A percentile compares a stretch with the other conserved stretches of the same genome.
Evolutionary conservation across 2,888 invertebrate species (phyloP).

Genomic region (Napeogenes inachia): DNA sequence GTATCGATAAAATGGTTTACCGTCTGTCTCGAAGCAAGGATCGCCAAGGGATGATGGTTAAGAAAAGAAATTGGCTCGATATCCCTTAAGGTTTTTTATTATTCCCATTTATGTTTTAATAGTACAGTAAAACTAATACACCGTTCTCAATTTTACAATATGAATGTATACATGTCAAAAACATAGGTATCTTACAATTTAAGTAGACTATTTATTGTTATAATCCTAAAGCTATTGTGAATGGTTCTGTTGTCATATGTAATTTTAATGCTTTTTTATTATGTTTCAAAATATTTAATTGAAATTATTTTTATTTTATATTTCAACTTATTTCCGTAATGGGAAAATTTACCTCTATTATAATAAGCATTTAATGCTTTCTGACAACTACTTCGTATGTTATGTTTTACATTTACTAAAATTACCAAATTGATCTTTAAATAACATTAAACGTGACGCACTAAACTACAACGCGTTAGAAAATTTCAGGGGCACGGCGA

Average conservation of each 20-base stretch:
- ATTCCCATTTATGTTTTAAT: slow-evolving; percentile 74
- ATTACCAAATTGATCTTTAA: slow-evolving; percentile 64
- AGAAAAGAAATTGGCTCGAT: slow-evolving; percentile 64
- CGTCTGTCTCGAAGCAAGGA: slow-evolving; percentile 72
- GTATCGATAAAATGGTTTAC: slow-evolving; percentile 76
- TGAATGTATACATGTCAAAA: slow-evolving; percentile 76
- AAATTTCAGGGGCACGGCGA: slow-evolving; percentile 63
- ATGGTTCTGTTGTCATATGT: slow-evolving; percentile 66
- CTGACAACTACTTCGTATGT: slow-evolving; percentile 64
- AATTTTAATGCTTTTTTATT: slow-evolving; percentile 53
- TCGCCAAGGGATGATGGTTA: slow-evolving; percentile 67
- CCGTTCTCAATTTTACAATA: slow-evolving; percentile 67
- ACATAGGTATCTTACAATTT: slow-evolving; percentile 73
- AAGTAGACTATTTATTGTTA: slow-evolving; percentile 72
- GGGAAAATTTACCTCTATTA: slow-evolving; percentile 58
- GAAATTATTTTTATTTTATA: slow-evolving; percentile 32
- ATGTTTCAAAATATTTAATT: slow-evolving; percentile 38
- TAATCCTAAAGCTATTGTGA: slow-evolving; percentile 71
- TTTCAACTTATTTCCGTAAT: slow-evolving; percentile 35
- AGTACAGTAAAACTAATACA: slow-evolving; percentile 72
- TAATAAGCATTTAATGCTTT: slow-evolving; percentile 65
- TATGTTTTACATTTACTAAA: slow-evolving; percentile 57
- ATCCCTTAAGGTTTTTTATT: slow-evolving; percentile 63
- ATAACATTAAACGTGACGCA: slow-evolving; percentile 66
- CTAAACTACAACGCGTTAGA: slow-evolving; percentile 66